A percentile compares a stretch with the other conserved stretches of the same genome.
Conservation (phyloP, 2,797 vertebrate species). For the Fistularia commersonii region DNA sequence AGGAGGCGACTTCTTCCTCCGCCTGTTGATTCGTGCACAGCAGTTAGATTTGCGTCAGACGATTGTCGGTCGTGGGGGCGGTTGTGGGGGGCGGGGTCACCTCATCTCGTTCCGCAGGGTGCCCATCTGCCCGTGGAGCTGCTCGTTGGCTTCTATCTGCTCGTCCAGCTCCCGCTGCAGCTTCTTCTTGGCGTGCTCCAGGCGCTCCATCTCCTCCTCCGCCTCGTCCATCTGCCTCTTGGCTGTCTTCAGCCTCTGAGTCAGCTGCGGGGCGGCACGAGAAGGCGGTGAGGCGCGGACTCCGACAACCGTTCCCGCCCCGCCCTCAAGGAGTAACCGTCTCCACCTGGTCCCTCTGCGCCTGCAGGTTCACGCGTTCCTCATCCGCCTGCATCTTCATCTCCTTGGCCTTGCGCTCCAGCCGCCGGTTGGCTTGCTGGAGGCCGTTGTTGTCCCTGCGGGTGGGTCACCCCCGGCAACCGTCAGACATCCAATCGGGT, state of each 20-base stretch:
- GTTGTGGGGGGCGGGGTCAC: constrained; percentile 54
- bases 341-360: constrained; percentile 92
- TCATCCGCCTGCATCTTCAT: constrained; percentile 92
- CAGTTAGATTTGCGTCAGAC: too few relatives aligned
- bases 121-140: constrained; percentile 85
- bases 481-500: too few relatives aligned
- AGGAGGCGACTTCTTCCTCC: constrained; percentile 81
- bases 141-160: constrained; percentile 87
- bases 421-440: constrained; percentile 87
- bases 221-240: constrained; percentile 96
- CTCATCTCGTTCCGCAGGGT: constrained; percentile 83
- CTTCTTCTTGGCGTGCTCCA: constrained; percentile 91
- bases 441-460: constrained; percentile 89
- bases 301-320: too few relatives aligned
- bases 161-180: constrained; percentile 95
- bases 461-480: too few relatives aligned
- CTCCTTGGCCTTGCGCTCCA: constrained; percentile 95
- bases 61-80: neutral
- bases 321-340: neutral
- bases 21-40: constrained; percentile 63
- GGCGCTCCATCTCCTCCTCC: constrained; percentile 94
- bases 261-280: constrained; percentile 76
- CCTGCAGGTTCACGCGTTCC: constrained; percentile 86
- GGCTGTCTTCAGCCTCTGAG: constrained; percentile 89
- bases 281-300: constrained; percentile 2